Evolutionary conservation across 2,888 invertebrate species (phyloP).

Genomic region (Augiades crinisus): DNA sequence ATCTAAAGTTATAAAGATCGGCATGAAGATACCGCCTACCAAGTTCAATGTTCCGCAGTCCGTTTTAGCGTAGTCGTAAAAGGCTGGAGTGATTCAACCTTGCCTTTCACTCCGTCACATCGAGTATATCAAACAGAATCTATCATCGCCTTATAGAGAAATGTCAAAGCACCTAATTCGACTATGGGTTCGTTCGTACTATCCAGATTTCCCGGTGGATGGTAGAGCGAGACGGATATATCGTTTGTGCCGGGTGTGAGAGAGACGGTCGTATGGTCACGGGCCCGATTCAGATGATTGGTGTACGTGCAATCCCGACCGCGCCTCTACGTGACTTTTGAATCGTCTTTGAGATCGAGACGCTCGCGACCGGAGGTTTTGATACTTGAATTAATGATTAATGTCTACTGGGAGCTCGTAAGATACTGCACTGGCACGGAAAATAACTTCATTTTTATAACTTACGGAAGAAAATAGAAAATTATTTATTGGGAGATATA

Average conservation of each 20-base stretch:
- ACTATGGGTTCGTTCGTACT: slow-evolving; percentile 53
- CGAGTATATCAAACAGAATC: slow-evolving; percentile 61
- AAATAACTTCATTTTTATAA: background rate
- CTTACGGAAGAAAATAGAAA: background rate
- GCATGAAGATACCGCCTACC: background rate
- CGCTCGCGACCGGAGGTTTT: slow-evolving; percentile 43
- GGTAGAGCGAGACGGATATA: slow-evolving; percentile 41
- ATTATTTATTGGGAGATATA: too few species aligned
- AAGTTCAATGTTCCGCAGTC: slow-evolving; percentile 2
- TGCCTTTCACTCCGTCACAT: slow-evolving; percentile 17
- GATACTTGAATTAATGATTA: slow-evolving; percentile 45
- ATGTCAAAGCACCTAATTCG: slow-evolving; percentile 78
- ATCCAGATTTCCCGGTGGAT: slow-evolving; percentile 77
- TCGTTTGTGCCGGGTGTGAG: slow-evolving; percentile 35
- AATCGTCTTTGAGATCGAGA: slow-evolving; percentile 45
- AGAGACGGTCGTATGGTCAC: slow-evolving; percentile 62
- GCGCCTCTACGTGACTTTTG: slow-evolving; percentile 72
- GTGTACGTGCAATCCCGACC: slow-evolving; percentile 74
- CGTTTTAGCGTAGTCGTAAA: slow-evolving; percentile 3
- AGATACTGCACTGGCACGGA: background rate
- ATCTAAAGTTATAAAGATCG: background rate
- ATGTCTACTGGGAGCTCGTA: slow-evolving; percentile 1
- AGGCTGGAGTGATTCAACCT: slow-evolving; percentile 17
- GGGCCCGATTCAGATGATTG: slow-evolving; percentile 75
- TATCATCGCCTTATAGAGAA: slow-evolving; percentile 67